Conservation (phyloP, 92 coral and sea anemone genomes). For the Heteractis magnifica region DNA sequence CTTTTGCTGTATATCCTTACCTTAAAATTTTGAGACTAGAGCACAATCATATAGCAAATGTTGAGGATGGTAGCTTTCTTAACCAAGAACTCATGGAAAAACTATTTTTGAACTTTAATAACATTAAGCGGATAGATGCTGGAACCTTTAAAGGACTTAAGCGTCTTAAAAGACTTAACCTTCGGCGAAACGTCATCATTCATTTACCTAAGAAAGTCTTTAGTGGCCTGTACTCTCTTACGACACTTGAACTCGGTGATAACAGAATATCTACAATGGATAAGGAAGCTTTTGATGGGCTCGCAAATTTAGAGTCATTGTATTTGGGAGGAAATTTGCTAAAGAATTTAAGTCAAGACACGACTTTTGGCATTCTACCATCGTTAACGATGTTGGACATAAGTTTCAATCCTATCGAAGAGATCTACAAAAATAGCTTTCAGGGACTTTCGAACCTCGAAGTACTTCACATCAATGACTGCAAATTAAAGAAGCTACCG, state of each 20-base stretch:
- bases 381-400: conserved; percentile 20
- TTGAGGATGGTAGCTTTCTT: conserved; percentile 22
- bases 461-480: conserved; percentile 34
- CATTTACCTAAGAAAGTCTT: conserved; percentile 30
- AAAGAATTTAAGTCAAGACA: neutral
- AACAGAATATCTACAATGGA: conserved; percentile 31
- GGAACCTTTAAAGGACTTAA: conserved; percentile 31
- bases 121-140: neutral
- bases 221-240: conserved; percentile 8
- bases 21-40: conserved; percentile 15
- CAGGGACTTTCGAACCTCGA: conserved; percentile 16
- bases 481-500: conserved; percentile 31
- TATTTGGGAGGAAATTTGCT: conserved; percentile 26
- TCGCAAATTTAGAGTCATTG: conserved; percentile 7
- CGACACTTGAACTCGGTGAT: conserved; percentile 30
- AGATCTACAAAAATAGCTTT: conserved; percentile 32
- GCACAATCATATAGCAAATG: conserved; percentile 12
- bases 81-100: conserved; percentile 10
- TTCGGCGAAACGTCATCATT: conserved; percentile 27
- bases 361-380: conserved; percentile 9
- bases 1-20: conserved; percentile 22
- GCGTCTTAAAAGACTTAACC: conserved; percentile 26
- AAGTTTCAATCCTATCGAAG: conserved; percentile 7
- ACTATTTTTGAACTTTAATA: conserved; percentile 24
- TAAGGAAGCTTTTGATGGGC: conserved; percentile 24